phyloP scores from a whole-genome alignment of 2,113 vertebrate species.

The Equus quagga region DNA sequence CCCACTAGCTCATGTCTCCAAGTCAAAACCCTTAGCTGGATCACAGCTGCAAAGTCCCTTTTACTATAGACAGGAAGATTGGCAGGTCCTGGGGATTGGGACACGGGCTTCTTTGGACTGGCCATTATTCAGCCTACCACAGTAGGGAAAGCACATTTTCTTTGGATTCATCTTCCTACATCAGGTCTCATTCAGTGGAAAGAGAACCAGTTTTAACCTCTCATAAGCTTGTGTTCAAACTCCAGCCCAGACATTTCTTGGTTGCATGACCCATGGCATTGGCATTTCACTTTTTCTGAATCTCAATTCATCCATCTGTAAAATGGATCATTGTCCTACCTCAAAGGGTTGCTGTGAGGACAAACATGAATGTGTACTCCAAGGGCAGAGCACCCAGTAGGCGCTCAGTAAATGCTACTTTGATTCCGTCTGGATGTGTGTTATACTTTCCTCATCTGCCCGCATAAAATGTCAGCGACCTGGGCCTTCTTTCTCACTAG shows the following conservation, averaged over 20 bases:
- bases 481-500: slow-evolving; percentile 72
- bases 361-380: not conserved
- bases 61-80: not conserved
- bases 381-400: not conserved
- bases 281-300: not conserved
- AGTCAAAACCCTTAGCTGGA: not conserved
- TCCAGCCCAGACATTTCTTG: not conserved
- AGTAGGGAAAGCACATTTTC: not conserved
- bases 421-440: not conserved
- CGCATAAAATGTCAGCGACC: slow-evolving; percentile 50
- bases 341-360: not conserved
- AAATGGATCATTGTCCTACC: not conserved
- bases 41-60: not conserved
- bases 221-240: not conserved
- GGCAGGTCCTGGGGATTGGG: not conserved
- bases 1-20: not conserved
- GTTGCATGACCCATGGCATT: not conserved
- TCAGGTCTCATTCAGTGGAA: not conserved
- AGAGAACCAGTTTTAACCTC: not conserved
- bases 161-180: not conserved
- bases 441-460: not conserved
- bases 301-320: not conserved
- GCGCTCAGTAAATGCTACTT: not conserved
- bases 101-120: not conserved
- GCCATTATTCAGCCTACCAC: not conserved